Evolutionary conservation across 1,140 invertebrate species (phyloP), one percentile per base, ranked within the genome.

Genomic region (Meloidogyne floridensis): DNA sequence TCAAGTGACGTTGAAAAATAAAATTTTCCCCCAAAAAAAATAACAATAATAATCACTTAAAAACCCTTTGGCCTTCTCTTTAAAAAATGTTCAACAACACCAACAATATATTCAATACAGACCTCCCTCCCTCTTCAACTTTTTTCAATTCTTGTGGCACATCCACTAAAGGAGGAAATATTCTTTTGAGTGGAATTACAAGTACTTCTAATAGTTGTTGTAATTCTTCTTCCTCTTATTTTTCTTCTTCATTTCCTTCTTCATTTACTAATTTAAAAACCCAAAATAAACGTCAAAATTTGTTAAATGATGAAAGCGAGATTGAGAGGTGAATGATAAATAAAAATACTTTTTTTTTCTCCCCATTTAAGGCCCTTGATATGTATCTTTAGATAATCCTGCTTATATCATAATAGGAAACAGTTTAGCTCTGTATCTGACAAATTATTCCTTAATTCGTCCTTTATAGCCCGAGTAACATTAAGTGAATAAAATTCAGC

Each of bases 1-100:
- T 65, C 59, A 65, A 65, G 59, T 65, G 59, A 65, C 59, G 59
- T 65, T 65, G n/a, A 11, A 65, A 65, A 65, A 59, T 59, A n/a
- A n/a, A n/a, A 65, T 6, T 6, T 47, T 47, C 4, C 47, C 43
- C 32, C 32, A 32, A 47, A 47, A 47, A 47, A 47, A 47, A 47
- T 3, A 47, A 65, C 6, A 65, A 65, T n/a, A 15, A 59, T 2
- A 59, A 13, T 59, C 13, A 59, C 11, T 5, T n/a, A 65, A 65
- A 65, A 65, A 65, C 59, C 59, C 59, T 65, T 65, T 65, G 59
- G 59, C 59, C 59, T 65, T 65, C n/a, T 59, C 8, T 18, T 54
- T 15, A 59, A 15, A 59, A 15, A 65, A 65, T 65, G 59, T 65
- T 65, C 59, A 65, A 65, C 53, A 53, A 53, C 56, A 59, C 7